Conservation (phyloP, 2,888 invertebrate genomes). For the Augiades crinisus region DNA sequence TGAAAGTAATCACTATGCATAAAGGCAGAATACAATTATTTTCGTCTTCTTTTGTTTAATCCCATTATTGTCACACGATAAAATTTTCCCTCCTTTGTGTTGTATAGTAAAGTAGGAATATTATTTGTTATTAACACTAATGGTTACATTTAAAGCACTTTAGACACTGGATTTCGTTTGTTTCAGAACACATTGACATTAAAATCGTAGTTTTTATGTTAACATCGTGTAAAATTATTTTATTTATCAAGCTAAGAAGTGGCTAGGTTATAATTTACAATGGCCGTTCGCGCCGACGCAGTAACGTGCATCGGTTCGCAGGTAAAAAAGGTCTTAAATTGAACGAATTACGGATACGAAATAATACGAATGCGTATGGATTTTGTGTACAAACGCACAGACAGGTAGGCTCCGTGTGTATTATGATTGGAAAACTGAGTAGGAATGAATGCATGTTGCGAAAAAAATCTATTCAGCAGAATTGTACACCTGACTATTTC, state of each 20-base stretch:
- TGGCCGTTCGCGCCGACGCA: slow-evolving; percentile 66
- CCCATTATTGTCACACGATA: slow-evolving; percentile 1
- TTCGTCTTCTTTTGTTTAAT: neutral
- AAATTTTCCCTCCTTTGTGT: slow-evolving; percentile 14
- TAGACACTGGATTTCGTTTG: neutral
- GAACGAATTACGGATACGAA: slow-evolving; percentile 22
- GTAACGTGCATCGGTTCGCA: slow-evolving; percentile 39
- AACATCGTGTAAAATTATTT: slow-evolving; percentile 17
- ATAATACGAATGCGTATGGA: slow-evolving; percentile 4
- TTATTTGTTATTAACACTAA: slow-evolving; percentile 1
- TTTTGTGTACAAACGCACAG: neutral
- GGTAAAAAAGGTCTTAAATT: slow-evolving; percentile 40
- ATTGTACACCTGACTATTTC: too few species aligned
- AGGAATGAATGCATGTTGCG: neutral
- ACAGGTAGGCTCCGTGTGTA: slow-evolving; percentile 18
- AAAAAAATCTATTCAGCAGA: neutral
- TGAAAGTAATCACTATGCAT: neutral
- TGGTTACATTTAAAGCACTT: slow-evolving; percentile 18
- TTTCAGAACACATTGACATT: slow-evolving; percentile 14
- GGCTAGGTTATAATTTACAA: slow-evolving; percentile 67
- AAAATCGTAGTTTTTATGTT: slow-evolving; percentile 19
- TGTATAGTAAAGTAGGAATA: slow-evolving; percentile 2
- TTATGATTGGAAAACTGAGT: neutral
- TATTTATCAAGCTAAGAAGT: slow-evolving; percentile 28
- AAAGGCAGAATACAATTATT: neutral